Percentiles rank a stretch among this genome's conserved stretches.
Conservation (phyloP, 2,113 vertebrate species). For the Bubo blakistoni region DNA sequence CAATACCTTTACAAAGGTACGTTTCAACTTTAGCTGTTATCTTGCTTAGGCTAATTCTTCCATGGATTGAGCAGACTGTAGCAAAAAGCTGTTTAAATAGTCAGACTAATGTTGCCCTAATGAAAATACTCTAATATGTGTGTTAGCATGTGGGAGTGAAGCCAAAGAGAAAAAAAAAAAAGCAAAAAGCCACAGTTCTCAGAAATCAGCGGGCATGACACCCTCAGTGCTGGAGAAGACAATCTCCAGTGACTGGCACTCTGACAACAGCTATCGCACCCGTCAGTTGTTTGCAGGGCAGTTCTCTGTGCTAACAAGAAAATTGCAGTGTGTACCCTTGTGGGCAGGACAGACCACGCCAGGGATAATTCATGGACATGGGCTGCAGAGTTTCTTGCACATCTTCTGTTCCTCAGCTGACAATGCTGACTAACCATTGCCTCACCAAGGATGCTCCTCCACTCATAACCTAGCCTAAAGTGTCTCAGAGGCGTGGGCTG, state of each 20-base stretch:
- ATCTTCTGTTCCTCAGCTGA: not conserved
- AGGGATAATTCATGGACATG: fast-evolving
- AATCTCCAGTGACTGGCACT: not conserved
- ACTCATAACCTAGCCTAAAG: not conserved
- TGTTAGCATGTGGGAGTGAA: not conserved
- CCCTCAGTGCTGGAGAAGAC: not conserved
- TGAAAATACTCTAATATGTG: not conserved
- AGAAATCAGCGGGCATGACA: not conserved
- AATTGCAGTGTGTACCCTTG: fast-evolving
- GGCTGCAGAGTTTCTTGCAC: not conserved
- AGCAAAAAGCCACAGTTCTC: not conserved
- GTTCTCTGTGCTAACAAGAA: not conserved
- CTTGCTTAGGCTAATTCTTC: not conserved
- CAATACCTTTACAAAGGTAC: not conserved
- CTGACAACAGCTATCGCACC: fast-evolving
- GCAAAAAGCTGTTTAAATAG: not conserved
- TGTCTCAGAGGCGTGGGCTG: not conserved
- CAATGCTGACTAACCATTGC: not conserved
- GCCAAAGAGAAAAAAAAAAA: not conserved
- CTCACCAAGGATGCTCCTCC: not conserved
- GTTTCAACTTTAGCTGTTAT: not conserved
- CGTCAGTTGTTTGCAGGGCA: fast-evolving
- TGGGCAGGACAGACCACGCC: fast-evolving
- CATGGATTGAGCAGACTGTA: not conserved
- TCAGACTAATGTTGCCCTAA: not conserved